phyloP scores from a whole-genome alignment of 2,888 invertebrate genomes.

The Junonia oenone region DNA sequence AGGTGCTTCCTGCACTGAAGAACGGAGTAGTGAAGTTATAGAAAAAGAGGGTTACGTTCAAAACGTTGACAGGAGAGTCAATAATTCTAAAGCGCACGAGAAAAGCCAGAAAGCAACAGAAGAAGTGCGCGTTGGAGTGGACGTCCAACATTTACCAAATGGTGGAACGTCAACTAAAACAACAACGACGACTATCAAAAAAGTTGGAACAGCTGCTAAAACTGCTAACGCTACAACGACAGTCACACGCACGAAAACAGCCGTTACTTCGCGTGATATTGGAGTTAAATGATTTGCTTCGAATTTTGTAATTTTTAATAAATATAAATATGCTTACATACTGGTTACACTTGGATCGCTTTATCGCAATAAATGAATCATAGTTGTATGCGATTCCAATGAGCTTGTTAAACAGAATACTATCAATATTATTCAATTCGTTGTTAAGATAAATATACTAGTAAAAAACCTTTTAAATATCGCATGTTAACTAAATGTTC shows the following conservation, averaged over 20 bases:
- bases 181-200: constrained; percentile 62
- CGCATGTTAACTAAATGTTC: neutral
- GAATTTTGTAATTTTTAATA: neutral
- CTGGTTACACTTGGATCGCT: neutral
- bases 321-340: neutral
- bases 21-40: constrained; percentile 49
- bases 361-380: neutral
- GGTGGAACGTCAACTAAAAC: constrained; percentile 65
- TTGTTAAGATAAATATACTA: neutral
- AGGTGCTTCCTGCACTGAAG: constrained; percentile 47
- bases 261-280: constrained; percentile 62
- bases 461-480: neutral
- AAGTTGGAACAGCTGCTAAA: constrained; percentile 60
- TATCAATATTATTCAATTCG: neutral
- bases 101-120: constrained; percentile 53
- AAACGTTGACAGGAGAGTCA: constrained; percentile 51
- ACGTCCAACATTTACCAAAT: constrained; percentile 61
- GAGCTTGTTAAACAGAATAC: constrained; percentile 4
- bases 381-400: neutral
- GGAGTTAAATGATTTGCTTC: constrained; percentile 54
- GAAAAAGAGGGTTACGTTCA: constrained; percentile 56
- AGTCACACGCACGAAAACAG: constrained; percentile 58
- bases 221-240: constrained; percentile 57
- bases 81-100: constrained; percentile 55
- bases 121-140: constrained; percentile 58